Base-by-base conservation (phyloP, 2,113 vertebrate species). In the Camelus bactrianus region DNA sequence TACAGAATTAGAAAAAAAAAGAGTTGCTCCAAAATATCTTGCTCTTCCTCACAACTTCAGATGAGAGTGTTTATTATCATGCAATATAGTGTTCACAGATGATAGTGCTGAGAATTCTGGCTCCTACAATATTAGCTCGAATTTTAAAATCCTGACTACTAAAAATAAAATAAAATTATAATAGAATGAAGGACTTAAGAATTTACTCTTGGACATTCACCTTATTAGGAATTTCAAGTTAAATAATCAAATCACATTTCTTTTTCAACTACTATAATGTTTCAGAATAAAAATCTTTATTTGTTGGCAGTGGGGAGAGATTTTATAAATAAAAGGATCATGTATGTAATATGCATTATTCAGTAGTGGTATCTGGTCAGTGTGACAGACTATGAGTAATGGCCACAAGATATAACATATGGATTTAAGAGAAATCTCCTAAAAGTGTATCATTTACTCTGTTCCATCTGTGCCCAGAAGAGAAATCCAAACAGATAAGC, bases 231-330 rank as follows among this genome's bases (percentile, higher is more conserved):
- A 84, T 5, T 92, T 89, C 35, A 91, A 50, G 26, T 54, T 81
- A 90, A 91, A 83, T 28, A 90, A 90, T 56, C 48, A 89, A 93
- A 60, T 58, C 14, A 32, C 2, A 26, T 64, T 80, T 94, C 46
- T 91, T 94, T 95, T 88, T 82, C 46, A 87, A 67, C 14, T 62
- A 82, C 58, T 75, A 62, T 67, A 58, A 72, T 81, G 11, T 91
- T 88, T 96, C 62, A 50, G 73, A 96, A 73, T 94, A 26, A 95
- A 90, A 89, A 97, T 77, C 16, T 86, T 88, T 82, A 92, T 54
- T 81, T 88, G 72, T 79, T 82, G 76, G 11, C 48, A 85, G 16
- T 28, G 62, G 19, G 76, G 19, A 62, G 67, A 75, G 42, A 75
- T 26, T 42, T 42, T 32, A 94, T 50, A 14, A 17, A 88, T 19